Percentiles rank a stretch among this genome's conserved stretches.
phyloP scores from a whole-genome alignment of 1,140 invertebrate genomes.

The Tetramorium parvispinum region DNA sequence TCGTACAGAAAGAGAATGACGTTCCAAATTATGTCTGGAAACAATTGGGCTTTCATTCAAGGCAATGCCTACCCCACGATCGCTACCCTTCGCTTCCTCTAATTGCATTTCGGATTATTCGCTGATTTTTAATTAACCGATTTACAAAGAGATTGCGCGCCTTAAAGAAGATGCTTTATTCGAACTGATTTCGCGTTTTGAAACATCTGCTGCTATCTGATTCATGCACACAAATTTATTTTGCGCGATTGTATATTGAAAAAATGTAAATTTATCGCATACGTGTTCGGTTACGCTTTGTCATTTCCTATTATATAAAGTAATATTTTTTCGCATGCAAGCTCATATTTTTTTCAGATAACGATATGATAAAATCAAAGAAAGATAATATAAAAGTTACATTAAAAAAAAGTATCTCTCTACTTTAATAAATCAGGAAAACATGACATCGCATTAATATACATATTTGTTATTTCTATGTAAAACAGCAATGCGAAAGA shows the following conservation, averaged over 20 bases:
- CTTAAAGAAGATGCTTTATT: conserved; percentile 37
- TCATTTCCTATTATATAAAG: not conserved
- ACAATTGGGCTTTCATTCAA: conserved; percentile 48
- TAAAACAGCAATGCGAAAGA: conserved; percentile 26
- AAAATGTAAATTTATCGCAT: not conserved
- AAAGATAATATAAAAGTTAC: not conserved
- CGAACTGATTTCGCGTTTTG: not conserved
- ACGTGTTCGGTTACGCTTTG: not conserved
- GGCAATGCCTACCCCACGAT: not conserved
- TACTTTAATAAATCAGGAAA: conserved; percentile 19
- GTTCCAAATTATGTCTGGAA: not conserved
- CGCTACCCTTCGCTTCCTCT: conserved; percentile 18
- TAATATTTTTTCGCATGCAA: not conserved
- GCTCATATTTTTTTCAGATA: not conserved
- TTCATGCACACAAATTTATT: conserved; percentile 31
- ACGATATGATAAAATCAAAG: not conserved
- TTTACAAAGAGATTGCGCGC: conserved; percentile 19
- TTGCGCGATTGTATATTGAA: not conserved
- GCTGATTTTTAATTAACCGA: conserved; percentile 54
- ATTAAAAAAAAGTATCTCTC: not conserved
- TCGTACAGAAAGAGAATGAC: not conserved
- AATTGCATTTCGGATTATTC: conserved; percentile 41
- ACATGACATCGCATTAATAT: conserved; percentile 30
- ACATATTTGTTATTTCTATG: conserved; percentile 51
- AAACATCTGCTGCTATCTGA: not conserved